A percentile compares a stretch with the other conserved stretches of the same genome.
Conservation (phyloP, 2,113 vertebrate genomes). For the Camelus bactrianus region DNA sequence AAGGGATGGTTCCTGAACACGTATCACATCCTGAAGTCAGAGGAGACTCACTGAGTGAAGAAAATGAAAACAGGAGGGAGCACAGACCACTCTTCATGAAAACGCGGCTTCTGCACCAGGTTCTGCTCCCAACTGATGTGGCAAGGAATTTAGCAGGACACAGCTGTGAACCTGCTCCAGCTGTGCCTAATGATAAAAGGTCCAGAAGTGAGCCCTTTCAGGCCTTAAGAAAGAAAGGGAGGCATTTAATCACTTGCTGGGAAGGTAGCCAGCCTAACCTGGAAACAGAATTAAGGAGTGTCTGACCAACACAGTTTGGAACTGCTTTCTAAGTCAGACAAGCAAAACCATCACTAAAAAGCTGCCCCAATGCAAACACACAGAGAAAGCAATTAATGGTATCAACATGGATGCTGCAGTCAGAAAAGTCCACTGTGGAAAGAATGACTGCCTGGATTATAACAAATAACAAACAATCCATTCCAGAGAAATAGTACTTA, state of each 20-base stretch:
- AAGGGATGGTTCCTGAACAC: slow-evolving; percentile 1
- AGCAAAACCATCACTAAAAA: background rate
- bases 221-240: background rate
- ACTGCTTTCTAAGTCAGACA: background rate
- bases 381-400: background rate
- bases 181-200: background rate
- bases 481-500: background rate
- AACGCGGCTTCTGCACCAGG: background rate
- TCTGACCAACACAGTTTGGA: background rate
- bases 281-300: background rate
- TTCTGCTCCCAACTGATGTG: background rate
- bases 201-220: background rate
- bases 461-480: background rate
- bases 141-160: background rate
- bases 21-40: slow-evolving; percentile 20
- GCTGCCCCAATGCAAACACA: background rate
- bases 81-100: background rate
- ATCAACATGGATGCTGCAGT: background rate
- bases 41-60: background rate
- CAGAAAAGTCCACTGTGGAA: background rate
- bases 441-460: background rate
- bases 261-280: background rate
- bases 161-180: background rate
- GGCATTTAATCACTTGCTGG: background rate
- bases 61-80: background rate